Conservation (phyloP, 2,113 vertebrate species). For the Nymphicus hollandicus region DNA sequence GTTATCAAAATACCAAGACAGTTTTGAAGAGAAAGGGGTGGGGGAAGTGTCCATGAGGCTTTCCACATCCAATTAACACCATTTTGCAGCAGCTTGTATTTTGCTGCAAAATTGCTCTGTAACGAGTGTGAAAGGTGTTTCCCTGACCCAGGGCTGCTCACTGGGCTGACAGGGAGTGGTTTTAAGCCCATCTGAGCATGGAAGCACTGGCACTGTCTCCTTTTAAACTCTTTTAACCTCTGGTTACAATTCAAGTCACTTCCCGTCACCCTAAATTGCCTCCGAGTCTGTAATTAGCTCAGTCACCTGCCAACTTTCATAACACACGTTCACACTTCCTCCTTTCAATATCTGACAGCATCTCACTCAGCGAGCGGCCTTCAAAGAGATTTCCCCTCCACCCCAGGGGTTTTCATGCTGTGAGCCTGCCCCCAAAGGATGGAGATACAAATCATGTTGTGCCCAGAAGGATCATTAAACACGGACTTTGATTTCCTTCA, state of each 20-base stretch:
- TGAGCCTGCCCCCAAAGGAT: background rate
- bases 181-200: background rate
- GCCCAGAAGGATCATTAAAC: slow-evolving; percentile 1
- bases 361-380: background rate
- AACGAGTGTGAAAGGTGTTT: background rate
- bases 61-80: background rate
- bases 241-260: background rate
- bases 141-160: background rate
- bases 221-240: background rate
- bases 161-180: background rate
- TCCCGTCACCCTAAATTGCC: background rate
- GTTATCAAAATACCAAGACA: slow-evolving; percentile 35
- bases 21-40: background rate
- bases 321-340: background rate
- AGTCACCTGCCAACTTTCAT: slow-evolving; percentile 35
- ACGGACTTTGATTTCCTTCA: background rate
- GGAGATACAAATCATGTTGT: background rate
- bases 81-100: background rate
- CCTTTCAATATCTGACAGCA: background rate
- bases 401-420: background rate
- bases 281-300: background rate
- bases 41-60: background rate
- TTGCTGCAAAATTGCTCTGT: background rate
- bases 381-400: background rate
- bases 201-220: background rate